Evolutionary conservation across 2,113 vertebrate genomes (phyloP).

Genomic region (Channa argus): DNA sequence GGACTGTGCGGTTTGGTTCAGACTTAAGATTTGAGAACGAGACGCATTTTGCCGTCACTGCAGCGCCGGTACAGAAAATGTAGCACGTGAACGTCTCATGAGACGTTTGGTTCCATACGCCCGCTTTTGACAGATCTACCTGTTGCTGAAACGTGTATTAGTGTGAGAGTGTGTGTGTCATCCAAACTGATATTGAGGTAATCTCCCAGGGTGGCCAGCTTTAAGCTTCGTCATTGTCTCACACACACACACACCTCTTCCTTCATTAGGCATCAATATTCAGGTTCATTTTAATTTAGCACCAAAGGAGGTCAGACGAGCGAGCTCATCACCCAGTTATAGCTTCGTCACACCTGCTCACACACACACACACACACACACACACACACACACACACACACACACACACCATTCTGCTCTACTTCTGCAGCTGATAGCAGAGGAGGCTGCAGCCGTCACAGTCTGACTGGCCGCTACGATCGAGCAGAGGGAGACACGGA

Average conservation of each 20-base stretch:
- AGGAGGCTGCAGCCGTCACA: slow-evolving; percentile 36
- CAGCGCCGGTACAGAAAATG: too few species aligned
- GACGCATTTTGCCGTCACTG: too few species aligned
- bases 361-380: slow-evolving; percentile 44
- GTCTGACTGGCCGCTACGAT: slow-evolving; percentile 21
- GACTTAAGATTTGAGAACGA: too few species aligned
- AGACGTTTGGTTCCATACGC: too few species aligned
- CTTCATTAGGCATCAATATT: slow-evolving; percentile 79
- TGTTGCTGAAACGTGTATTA: too few species aligned
- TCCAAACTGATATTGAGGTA: slow-evolving; percentile 50
- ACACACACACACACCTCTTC: slow-evolving; percentile 51
- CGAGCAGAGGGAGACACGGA: neutral
- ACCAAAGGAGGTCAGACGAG: slow-evolving; percentile 79
- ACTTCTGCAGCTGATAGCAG: slow-evolving; percentile 53
- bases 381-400: slow-evolving; percentile 32
- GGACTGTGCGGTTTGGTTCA: too few species aligned
- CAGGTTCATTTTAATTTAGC: slow-evolving; percentile 81
- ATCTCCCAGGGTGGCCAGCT: slow-evolving; percentile 58
- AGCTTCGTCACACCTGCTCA: slow-evolving; percentile 65
- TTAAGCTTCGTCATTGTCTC: slow-evolving; percentile 60
- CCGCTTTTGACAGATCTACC: too few species aligned
- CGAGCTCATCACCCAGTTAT: slow-evolving; percentile 73
- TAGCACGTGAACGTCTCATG: too few species aligned
- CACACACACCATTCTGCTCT: slow-evolving; percentile 59
- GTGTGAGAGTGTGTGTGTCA: slow-evolving; percentile 24